phyloP scores from a whole-genome alignment of 1,140 invertebrate species.

The Pogonomyrmex barbatus region DNA sequence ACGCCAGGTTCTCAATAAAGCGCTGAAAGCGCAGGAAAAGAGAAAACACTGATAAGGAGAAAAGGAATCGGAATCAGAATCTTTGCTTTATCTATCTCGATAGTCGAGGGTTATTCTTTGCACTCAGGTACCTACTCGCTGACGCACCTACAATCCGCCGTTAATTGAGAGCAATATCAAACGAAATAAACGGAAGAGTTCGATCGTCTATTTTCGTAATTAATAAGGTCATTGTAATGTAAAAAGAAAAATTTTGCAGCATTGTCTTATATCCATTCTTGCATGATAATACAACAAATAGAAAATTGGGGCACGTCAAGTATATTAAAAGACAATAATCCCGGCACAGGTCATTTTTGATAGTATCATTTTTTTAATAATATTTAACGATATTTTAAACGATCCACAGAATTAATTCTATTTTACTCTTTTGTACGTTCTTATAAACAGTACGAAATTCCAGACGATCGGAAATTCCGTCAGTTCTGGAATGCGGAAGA shows the following conservation, averaged over 20 bases:
- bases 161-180: slow-evolving; percentile 35
- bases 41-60: slow-evolving; percentile 19
- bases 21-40: background rate
- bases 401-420: background rate
- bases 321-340: background rate
- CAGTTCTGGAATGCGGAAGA: slow-evolving; percentile 39
- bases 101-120: slow-evolving; percentile 1
- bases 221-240: background rate
- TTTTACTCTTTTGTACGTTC: background rate
- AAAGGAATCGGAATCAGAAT: slow-evolving; percentile 29
- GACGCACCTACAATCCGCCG: background rate
- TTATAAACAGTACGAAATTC: slow-evolving; percentile 45
- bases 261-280: background rate
- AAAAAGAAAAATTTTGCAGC: background rate
- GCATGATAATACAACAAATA: background rate
- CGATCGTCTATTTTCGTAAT: background rate
- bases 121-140: background rate
- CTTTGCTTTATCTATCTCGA: background rate
- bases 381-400: slow-evolving; percentile 16
- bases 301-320: background rate
- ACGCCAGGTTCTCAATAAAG: slow-evolving; percentile 38
- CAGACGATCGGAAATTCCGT: slow-evolving; percentile 30
- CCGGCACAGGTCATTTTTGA: background rate
- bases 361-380: background rate
- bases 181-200: background rate